Conservation (phyloP, 2,888 invertebrate genomes). For the Drosophila stalkeri region DNA sequence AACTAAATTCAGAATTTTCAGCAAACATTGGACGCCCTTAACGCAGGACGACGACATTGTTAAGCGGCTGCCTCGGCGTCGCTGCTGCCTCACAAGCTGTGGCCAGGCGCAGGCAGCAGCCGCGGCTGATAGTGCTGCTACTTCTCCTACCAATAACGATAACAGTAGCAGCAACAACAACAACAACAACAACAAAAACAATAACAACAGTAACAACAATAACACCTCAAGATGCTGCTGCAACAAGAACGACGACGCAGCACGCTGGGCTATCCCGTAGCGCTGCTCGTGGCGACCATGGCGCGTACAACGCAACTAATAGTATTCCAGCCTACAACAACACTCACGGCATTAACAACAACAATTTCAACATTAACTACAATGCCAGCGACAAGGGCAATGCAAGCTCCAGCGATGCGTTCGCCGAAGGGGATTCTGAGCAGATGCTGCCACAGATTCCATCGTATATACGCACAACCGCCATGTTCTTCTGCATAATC, state of each 20-base stretch:
- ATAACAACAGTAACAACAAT: constrained; percentile 5
- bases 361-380: constrained; percentile 14
- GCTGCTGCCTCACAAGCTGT: constrained; percentile 65
- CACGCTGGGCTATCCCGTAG: constrained; percentile 76
- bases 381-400: constrained; percentile 25
- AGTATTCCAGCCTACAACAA: constrained; percentile 70
- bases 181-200: constrained; percentile 1
- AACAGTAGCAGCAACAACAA: constrained; percentile 11
- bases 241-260: constrained; percentile 60
- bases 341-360: constrained; percentile 28
- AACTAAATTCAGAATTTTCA: background rate
- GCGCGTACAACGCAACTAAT: constrained; percentile 77
- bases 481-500: constrained; percentile 94
- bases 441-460: constrained; percentile 88
- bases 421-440: constrained; percentile 54
- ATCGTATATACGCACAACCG: constrained; percentile 93
- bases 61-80: constrained; percentile 76
- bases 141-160: constrained; percentile 23
- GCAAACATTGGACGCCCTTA: constrained; percentile 44
- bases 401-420: constrained; percentile 24
- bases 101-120: constrained; percentile 70
- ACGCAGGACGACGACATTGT: constrained; percentile 74
- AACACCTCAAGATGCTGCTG: constrained; percentile 53
- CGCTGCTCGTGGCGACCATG: constrained; percentile 71
- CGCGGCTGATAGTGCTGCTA: constrained; percentile 62